phyloP scores from a whole-genome alignment of 2,797 vertebrate genomes.

The Petrocephalus schoutedeni region DNA sequence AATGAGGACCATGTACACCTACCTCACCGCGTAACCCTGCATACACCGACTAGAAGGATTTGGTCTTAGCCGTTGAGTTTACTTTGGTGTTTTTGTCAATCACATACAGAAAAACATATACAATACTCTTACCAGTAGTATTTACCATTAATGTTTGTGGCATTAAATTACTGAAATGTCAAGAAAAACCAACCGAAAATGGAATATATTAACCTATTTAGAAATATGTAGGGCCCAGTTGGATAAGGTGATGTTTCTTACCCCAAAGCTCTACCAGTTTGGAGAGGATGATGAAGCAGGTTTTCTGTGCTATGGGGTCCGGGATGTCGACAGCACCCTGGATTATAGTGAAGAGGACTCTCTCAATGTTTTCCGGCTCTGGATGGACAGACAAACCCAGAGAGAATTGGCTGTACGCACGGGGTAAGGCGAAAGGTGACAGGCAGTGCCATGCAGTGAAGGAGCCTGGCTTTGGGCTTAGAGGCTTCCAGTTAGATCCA shows the following conservation, averaged over 20 bases:
- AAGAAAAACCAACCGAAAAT: neutral
- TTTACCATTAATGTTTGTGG: neutral
- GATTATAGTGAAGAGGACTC: conserved; percentile 87
- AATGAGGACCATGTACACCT: neutral
- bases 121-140: neutral
- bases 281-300: conserved; percentile 94
- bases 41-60: neutral
- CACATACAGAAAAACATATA: neutral
- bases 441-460: neutral
- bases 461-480: neutral
- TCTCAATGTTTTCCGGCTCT: conserved; percentile 90
- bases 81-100: neutral
- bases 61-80: neutral
- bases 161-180: neutral
- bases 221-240: neutral
- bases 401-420: neutral
- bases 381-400: conserved; percentile 16
- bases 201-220: neutral
- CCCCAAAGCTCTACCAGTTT: conserved; percentile 95
- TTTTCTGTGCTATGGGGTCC: conserved; percentile 94
- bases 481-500: neutral
- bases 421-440: neutral
- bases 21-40: neutral
- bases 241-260: conserved; percentile 49
- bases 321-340: conserved; percentile 96